phyloP scores from a whole-genome alignment of 2,888 invertebrate genomes.

The Calameuta filiformis region DNA sequence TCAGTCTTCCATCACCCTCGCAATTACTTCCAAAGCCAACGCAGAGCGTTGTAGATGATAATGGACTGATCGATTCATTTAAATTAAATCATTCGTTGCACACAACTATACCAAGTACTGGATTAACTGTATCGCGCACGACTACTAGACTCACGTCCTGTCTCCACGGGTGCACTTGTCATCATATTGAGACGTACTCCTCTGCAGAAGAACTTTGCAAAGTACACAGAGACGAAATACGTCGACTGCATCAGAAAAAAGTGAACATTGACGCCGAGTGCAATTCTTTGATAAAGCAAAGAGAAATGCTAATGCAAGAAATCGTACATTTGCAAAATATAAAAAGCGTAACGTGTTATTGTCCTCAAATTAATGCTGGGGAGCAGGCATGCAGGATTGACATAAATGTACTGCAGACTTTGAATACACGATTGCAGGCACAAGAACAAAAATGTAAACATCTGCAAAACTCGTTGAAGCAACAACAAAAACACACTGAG shows the following conservation, averaged over 20 bases:
- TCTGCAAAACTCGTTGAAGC: constrained; percentile 72
- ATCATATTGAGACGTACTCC: constrained; percentile 33
- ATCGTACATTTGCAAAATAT: constrained; percentile 47
- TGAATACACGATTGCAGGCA: constrained; percentile 60
- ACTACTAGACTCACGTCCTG: constrained; percentile 12
- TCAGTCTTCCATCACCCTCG: not conserved
- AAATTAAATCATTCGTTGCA: constrained; percentile 16
- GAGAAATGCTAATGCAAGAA: constrained; percentile 48
- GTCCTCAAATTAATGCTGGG: constrained; percentile 16
- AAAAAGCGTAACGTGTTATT: constrained; percentile 27
- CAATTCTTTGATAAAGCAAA: constrained; percentile 40
- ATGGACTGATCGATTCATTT: constrained; percentile 26
- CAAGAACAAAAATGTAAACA: constrained; percentile 74
- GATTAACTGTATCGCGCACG: not conserved
- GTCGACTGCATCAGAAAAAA: constrained; percentile 39
- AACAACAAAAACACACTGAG: constrained; percentile 75
- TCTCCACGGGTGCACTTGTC: constrained; percentile 30
- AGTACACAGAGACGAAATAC: constrained; percentile 33
- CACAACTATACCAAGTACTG: not conserved
- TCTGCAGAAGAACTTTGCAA: constrained; percentile 32
- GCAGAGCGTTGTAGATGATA: constrained; percentile 22
- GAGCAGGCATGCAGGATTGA: constrained; percentile 24
- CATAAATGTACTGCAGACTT: constrained; percentile 36
- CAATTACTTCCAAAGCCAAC: constrained; percentile 12
- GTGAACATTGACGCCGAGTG: constrained; percentile 42